phyloP scores from a whole-genome alignment of 2,888 invertebrate genomes.

The Blastobasis adustella region DNA sequence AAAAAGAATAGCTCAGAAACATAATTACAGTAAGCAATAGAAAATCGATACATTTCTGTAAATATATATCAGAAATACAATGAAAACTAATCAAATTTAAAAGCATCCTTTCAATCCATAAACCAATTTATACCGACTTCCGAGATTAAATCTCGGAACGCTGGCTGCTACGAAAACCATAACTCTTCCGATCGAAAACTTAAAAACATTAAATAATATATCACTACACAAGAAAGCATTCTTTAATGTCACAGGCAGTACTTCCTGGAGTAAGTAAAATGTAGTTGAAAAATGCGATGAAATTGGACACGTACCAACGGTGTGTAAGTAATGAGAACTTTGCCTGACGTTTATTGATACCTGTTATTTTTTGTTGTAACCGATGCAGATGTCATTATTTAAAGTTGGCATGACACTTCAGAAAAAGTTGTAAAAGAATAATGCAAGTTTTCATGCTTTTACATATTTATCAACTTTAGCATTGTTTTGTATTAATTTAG shows the following conservation, averaged over 20 bases:
- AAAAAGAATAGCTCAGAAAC: no score
- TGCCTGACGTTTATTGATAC: neutral
- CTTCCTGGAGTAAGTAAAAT: neutral
- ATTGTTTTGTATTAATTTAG: no score
- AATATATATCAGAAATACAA: no score
- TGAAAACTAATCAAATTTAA: neutral
- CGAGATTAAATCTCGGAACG: neutral
- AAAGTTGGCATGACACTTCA: neutral
- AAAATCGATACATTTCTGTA: no score
- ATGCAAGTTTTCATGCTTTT: no score
- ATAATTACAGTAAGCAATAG: no score
- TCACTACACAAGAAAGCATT: constrained; percentile 2
- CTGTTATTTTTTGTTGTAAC: no score
- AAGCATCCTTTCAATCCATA: neutral
- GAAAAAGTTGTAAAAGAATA: no score
- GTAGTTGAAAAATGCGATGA: constrained; percentile 22
- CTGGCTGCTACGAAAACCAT: neutral
- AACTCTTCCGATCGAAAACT: neutral
- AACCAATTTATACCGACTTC: neutral
- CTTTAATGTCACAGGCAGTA: constrained; percentile 6
- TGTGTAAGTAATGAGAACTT: no score
- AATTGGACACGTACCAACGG: constrained; percentile 45
- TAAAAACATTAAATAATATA: constrained; percentile 5
- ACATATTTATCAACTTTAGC: no score
- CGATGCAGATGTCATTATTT: no score